Base-by-base conservation (phyloP, 2,888 invertebrate species). In the Siphlonurus alternatus region DNA sequence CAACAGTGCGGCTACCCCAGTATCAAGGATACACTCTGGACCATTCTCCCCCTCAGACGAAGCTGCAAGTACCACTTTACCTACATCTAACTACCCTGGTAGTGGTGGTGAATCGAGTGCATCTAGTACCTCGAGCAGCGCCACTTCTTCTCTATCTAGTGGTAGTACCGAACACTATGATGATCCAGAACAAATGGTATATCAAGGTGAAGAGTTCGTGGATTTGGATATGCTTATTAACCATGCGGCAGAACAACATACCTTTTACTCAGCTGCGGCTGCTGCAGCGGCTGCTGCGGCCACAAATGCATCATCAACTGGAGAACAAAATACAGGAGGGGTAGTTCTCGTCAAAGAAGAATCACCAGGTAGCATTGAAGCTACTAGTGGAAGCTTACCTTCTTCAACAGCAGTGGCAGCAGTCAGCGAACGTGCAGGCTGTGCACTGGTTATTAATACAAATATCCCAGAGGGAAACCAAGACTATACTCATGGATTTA, bases 141-240 rank as follows among this genome's bases (percentile, higher is more conserved):
- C 38, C 38, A 38, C 38, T 38, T 5, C 38, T 10, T 10, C 38
- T 15, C 5, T 15, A 10, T 38, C 38, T 38, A 38, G 38, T 38
- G n/a, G n/a, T n/a, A 60, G 2, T 15, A 18, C 19, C 2, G 19
- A 18, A 60, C 60, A 60, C n/a, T 60, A 60, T 60, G 60, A 60
- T 23, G 60, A 23, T 22, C 62, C 24, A 2, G 23, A 56, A 23
- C 22, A 25, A 18, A 56, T 25, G 2, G 38, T 59, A 2, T 67
- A 67, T 64, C 71, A 69, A 51, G 69, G 70, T 18, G 75, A 76
- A 66, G 76, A 75, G 66, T 74, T 73, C 67, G 72, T 75, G 61
- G 76, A 76, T 66, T 68, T 76, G 66, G 76, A 76, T 67, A 71
- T 74, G 70, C 70, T 76, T 59, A 73, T 76, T 63, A 73, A 74